Conservation (phyloP, 1,140 invertebrate genomes). For the Steinernema feltiae region DNA sequence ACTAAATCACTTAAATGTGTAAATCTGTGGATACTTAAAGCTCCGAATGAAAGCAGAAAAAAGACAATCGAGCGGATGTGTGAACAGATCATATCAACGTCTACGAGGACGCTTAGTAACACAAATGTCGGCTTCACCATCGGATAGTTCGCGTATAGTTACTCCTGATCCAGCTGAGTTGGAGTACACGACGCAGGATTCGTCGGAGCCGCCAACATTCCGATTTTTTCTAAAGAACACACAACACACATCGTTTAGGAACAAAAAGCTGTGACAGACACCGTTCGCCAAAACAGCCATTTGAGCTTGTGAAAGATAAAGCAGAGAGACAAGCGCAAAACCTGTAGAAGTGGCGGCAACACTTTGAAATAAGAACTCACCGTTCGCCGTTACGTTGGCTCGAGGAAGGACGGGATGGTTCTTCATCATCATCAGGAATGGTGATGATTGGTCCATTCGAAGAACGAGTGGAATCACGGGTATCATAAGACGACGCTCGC, state of each 20-base stretch:
- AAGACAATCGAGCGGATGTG: not conserved
- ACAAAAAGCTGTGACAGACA: not conserved
- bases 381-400: not conserved
- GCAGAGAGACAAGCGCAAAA: too few relatives aligned
- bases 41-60: too few relatives aligned
- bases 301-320: too few relatives aligned
- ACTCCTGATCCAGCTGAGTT: not conserved
- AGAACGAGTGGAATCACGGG: not conserved
- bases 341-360: too few relatives aligned
- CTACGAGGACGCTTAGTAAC: not conserved
- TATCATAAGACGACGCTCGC: not conserved
- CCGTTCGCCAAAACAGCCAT: not conserved
- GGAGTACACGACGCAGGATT: not conserved
- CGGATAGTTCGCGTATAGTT: not conserved
- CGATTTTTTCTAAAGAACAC: not conserved
- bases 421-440: conserved; percentile 1
- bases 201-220: not conserved
- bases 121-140: not conserved
- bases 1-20: too few relatives aligned
- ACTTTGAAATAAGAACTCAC: not conserved
- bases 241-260: not conserved
- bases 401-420: not conserved
- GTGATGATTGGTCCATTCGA: not conserved
- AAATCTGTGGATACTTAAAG: too few relatives aligned
- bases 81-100: not conserved